These are phyloP conservation scores for Cyphotilapia sp. DNA, from an alignment of 2,113 vertebrate species.

Conservation along the genomic window DNA sequence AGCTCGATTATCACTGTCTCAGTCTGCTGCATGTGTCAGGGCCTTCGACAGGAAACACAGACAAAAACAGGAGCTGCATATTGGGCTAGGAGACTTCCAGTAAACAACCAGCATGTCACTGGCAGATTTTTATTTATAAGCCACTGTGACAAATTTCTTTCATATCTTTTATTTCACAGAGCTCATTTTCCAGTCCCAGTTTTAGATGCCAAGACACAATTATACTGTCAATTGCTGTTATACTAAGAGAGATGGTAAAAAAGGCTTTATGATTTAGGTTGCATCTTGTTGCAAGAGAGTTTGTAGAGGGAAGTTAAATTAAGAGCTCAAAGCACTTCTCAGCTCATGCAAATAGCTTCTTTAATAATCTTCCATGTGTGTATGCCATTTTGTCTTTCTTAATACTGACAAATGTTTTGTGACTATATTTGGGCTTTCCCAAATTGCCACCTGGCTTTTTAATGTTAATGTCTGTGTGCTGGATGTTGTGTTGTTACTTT, in stretches of 20 bases:
- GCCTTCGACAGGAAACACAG: background rate
- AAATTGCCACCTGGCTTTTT: background rate
- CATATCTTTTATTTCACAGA: background rate
- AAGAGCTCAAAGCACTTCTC: background rate
- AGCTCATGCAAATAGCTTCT: background rate
- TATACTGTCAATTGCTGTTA: background rate
- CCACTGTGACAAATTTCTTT: background rate
- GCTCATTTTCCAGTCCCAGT: background rate
- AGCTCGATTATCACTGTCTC: conserved; percentile 9
- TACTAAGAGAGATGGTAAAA: background rate
- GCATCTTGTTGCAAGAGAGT: background rate
- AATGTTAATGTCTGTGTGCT: background rate
- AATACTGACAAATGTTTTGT: background rate
- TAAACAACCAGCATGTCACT: background rate
- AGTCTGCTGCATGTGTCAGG: conserved; percentile 9
- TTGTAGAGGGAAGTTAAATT: background rate
- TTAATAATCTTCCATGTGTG: background rate
- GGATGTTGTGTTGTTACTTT: background rate
- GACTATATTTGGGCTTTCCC: background rate
- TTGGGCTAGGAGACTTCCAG: background rate
- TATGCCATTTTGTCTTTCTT: background rate
- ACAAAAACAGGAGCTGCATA: background rate
- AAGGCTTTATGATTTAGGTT: background rate
- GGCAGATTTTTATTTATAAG: background rate
- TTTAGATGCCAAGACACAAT: background rate